Evolutionary conservation across 1,140 invertebrate species (phyloP).

Genomic region (Drosophila kurseongensis): DNA sequence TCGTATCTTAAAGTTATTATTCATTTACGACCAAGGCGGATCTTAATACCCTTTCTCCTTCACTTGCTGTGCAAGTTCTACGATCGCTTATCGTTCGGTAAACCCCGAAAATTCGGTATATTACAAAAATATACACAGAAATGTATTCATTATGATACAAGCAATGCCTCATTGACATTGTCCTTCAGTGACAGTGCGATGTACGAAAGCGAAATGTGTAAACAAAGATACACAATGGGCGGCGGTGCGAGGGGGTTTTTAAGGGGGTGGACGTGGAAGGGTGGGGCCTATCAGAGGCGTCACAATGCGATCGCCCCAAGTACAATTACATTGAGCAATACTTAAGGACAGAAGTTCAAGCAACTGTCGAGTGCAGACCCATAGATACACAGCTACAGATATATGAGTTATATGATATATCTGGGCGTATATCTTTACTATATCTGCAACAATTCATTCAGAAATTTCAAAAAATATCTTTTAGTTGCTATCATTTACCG

Average conservation of each 20-base stretch:
- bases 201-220: constrained; percentile 56
- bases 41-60: constrained; percentile 36
- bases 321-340: constrained; percentile 49
- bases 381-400: constrained; percentile 28
- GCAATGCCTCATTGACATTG: constrained; percentile 74
- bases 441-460: constrained; percentile 35
- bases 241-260: constrained; percentile 2
- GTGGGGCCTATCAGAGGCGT: constrained; percentile 32
- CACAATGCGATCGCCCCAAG: constrained; percentile 51
- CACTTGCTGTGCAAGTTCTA: constrained; percentile 43
- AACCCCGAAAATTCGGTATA: constrained; percentile 23
- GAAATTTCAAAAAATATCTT: neutral
- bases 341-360: constrained; percentile 80
- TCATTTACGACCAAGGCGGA: neutral
- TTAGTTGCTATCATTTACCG: constrained; percentile 7
- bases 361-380: constrained; percentile 61
- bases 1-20: no score
- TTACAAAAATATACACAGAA: constrained; percentile 28
- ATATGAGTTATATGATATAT: neutral
- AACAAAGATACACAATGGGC: constrained; percentile 65
- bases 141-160: constrained; percentile 23
- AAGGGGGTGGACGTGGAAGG: neutral
- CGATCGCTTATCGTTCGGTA: constrained; percentile 63
- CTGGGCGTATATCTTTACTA: neutral
- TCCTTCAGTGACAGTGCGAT: constrained; percentile 66